Evolutionary conservation across 2,888 invertebrate genomes (phyloP).

Genomic region (Troides aeacus): DNA sequence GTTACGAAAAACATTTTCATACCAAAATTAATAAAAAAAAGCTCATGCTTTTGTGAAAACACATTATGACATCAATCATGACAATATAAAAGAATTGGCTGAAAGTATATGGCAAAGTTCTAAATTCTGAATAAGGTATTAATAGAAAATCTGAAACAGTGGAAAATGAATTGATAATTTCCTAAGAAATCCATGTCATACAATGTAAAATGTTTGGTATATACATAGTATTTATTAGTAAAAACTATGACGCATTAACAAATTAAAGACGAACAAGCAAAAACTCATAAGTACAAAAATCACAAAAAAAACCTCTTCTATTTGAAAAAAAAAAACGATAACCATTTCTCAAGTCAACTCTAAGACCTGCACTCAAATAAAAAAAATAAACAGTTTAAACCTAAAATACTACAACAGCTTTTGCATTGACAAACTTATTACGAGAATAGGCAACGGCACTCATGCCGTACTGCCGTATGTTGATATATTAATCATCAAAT

Average conservation of each 20-base stretch:
- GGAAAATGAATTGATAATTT: neutral
- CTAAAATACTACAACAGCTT: constrained; percentile 25
- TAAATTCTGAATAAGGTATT: too few species aligned
- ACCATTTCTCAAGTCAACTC: constrained; percentile 5
- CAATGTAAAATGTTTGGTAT: constrained; percentile 38
- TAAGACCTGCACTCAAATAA: constrained; percentile 20
- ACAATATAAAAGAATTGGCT: neutral
- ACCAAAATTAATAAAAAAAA: neutral
- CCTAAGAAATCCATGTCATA: neutral
- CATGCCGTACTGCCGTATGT: neutral
- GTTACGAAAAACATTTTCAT: neutral
- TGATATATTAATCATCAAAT: neutral
- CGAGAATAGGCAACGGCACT: neutral
- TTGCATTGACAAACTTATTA: constrained; percentile 23
- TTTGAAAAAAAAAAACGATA: constrained; percentile 29
- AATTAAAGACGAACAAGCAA: constrained; percentile 45
- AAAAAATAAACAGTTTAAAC: constrained; percentile 6
- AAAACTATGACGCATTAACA: constrained; percentile 15
- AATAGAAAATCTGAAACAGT: neutral
- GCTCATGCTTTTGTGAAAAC: neutral
- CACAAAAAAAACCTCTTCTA: constrained; percentile 49
- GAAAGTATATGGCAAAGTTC: neutral
- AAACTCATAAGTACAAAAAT: constrained; percentile 69
- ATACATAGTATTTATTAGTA: neutral
- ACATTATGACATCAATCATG: neutral